These are phyloP conservation scores for Novumbra hubbsi DNA, from an alignment of 2,797 vertebrate genomes.

Conservation along the genomic window DNA sequence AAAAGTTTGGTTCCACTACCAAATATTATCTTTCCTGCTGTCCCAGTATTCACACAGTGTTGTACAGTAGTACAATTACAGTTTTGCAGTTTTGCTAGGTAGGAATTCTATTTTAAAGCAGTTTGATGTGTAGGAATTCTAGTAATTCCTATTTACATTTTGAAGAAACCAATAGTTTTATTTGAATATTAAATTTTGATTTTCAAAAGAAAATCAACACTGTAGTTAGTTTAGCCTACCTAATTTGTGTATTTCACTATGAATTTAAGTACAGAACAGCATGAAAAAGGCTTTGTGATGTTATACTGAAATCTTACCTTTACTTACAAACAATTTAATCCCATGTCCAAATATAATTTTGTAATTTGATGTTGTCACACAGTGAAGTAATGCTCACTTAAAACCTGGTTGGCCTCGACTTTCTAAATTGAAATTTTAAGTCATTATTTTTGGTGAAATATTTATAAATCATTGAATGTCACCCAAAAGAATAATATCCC, in stretches of 20 bases:
- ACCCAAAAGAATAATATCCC: neutral
- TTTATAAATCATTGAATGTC: neutral
- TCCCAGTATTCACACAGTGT: slow-evolving; percentile 24
- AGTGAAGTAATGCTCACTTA: neutral
- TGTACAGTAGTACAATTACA: slow-evolving; percentile 21
- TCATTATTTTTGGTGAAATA: neutral
- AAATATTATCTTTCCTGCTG: slow-evolving; percentile 23
- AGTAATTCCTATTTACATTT: neutral
- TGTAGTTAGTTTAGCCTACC: neutral
- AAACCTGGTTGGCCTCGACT: neutral
- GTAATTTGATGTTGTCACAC: neutral
- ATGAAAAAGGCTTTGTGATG: too few species aligned
- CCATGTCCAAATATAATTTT: neutral
- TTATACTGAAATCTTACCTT: neutral
- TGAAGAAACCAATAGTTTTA: neutral
- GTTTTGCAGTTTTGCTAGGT: too few species aligned
- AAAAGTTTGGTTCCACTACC: slow-evolving; percentile 29
- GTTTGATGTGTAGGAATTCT: neutral
- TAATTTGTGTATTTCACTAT: neutral
- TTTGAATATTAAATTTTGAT: neutral
- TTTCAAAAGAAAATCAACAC: too few species aligned
- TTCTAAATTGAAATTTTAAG: neutral
- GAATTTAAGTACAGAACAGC: too few species aligned
- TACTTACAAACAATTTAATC: neutral
- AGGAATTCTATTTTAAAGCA: neutral